Base-by-base conservation (phyloP, 2,113 vertebrate species). In the Bos indicus region DNA sequence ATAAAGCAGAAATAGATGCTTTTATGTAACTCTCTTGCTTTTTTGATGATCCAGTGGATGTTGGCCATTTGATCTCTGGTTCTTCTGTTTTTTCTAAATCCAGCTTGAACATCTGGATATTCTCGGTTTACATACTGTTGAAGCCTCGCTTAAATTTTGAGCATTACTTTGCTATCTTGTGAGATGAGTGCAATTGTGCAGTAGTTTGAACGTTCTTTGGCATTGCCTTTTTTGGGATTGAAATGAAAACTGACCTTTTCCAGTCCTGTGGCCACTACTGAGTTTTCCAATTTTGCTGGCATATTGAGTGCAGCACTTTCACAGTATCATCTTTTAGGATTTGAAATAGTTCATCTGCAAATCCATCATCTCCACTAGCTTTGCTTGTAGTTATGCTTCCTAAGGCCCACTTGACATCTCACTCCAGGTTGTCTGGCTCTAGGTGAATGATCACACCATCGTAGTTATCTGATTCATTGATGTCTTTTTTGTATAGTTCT, bases 391-490 rank as follows among this genome's bases (percentile, higher is more conserved):
- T 7, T 7, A n/a, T 67, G 16, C 7, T n/a, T 67, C 16, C 33
- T 10, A n/a, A 67, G 16, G 62, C 62, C 62, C 33, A 67, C 62
- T 67, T 67, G 16, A n/a, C 33, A n/a, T 67, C 62, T n/a, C 33
- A n/a, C 33, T 67, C 62, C 16, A 67, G 33, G 16, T n/a, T 67
- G 33, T 67, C 33, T 67, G 33, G 62, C 62, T 64, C 62, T 67
- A 17, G 62, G 33, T 19, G 62, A 67, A n/a, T 19, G 62, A 67
- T n/a, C 33, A n/a, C 33, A 67, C 15, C 33, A 17, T 67, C 7
- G 0, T 67, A 33, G 17, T 19, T n/a, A 67, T n/a, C 16, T n/a
- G 33, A 2, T 4, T n/a, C 3, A 3, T 67, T n/a, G 17, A n/a
- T 9, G n/a, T 67, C 16, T 67, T 67, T 67, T 67, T 67, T 64